These are phyloP conservation scores for Muntiacus reevesi DNA, from an alignment of 2,113 vertebrate species.

Conservation along the genomic window DNA sequence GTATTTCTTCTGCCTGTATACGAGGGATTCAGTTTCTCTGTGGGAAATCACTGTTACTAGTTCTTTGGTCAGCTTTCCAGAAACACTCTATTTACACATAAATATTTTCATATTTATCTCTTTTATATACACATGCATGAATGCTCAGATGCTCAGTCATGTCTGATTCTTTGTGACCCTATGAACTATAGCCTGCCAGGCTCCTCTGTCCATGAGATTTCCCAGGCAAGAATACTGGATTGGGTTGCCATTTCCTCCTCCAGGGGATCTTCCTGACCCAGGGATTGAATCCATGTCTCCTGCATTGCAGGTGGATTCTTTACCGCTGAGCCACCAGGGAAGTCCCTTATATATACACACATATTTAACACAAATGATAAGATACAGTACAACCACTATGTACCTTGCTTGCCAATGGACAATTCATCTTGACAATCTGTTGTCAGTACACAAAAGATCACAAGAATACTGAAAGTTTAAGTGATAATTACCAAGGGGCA, in stretches of 20 bases:
- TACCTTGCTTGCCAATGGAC: not conserved
- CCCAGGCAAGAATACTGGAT: not conserved
- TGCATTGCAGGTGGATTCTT: not conserved
- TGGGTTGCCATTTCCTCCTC: not conserved
- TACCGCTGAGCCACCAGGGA: not conserved
- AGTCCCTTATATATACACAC: not conserved
- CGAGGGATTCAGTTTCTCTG: not conserved
- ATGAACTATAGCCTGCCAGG: not conserved
- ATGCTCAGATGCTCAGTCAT: not conserved
- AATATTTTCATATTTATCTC: not conserved
- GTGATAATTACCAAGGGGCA: not conserved
- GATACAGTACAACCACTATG: not conserved
- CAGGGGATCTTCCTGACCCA: not conserved
- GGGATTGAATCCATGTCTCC: not conserved
- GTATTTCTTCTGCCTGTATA: not conserved
- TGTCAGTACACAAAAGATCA: not conserved
- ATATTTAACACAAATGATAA: not conserved
- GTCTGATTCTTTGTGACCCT: not conserved
- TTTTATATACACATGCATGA: not conserved
- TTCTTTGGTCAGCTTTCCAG: not conserved
- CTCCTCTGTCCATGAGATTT: not conserved
- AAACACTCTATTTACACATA: not conserved
- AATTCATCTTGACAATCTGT: not conserved
- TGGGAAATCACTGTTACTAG: not conserved
- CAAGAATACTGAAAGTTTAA: not conserved